Evolutionary conservation across 2,797 vertebrate species (phyloP).

Genomic region (Xerus rutilus): DNA sequence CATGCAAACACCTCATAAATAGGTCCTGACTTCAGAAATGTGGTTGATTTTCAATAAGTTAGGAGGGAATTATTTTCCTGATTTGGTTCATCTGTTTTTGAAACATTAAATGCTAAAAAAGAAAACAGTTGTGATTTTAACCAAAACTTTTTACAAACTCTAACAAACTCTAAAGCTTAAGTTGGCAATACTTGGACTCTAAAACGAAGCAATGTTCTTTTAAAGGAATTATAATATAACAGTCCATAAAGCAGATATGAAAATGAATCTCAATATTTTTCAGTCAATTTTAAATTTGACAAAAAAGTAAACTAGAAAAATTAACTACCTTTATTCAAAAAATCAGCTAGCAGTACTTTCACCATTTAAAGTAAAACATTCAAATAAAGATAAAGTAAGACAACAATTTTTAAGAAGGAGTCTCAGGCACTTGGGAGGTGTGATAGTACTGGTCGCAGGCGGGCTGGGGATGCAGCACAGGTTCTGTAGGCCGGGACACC

Average conservation of each 20-base stretch:
- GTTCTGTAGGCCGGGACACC: not conserved
- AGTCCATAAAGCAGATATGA: not conserved
- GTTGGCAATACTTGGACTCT: not conserved
- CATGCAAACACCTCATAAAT: slow-evolving; percentile 68
- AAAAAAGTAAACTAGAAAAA: not conserved
- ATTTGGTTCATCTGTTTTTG: slow-evolving; percentile 16
- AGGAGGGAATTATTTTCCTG: slow-evolving; percentile 20
- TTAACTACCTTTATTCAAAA: not conserved
- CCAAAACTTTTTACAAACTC: slow-evolving; percentile 52
- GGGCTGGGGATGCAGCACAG: no score
- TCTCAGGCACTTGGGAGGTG: not conserved
- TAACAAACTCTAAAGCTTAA: not conserved
- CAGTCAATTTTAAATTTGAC: not conserved
- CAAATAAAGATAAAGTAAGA: not conserved
- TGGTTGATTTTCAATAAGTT: slow-evolving; percentile 42
- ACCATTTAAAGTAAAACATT: not conserved
- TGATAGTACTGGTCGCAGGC: not conserved
- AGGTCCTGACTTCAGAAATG: slow-evolving; percentile 15
- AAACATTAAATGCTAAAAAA: slow-evolving; percentile 7
- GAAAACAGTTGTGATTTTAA: not conserved
- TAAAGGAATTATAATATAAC: not conserved
- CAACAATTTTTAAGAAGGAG: not conserved
- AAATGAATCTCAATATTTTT: not conserved
- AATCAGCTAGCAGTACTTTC: not conserved
- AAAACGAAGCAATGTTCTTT: not conserved